These are phyloP conservation scores for Microdon myrmicae DNA, from an alignment of 2,888 invertebrate genomes.

Conservation along the genomic window DNA sequence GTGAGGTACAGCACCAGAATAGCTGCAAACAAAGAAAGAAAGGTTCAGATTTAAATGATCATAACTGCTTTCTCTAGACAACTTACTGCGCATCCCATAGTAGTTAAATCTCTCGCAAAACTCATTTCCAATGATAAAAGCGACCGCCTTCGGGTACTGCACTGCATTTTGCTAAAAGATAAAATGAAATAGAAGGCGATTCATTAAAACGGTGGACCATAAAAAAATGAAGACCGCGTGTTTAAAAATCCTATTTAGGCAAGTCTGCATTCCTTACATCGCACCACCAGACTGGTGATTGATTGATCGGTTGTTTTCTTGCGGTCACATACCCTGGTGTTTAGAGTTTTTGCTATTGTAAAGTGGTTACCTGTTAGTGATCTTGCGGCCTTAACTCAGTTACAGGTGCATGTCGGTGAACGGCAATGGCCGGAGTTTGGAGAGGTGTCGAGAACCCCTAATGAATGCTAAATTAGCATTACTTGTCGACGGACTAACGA, in stretches of 20 bases:
- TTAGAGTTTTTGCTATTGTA: no score
- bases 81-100: conserved; percentile 96
- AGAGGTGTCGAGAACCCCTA: no score
- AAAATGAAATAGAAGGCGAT: conserved; percentile 10
- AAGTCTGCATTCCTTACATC: neutral
- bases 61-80: neutral
- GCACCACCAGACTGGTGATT: neutral
- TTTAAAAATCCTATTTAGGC: neutral
- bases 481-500: no score
- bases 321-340: no score
- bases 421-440: no score
- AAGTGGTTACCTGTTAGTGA: no score
- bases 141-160: conserved; percentile 87
- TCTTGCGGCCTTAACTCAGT: no score
- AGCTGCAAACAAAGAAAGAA: conserved; percentile 72
- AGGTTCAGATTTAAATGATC: neutral
- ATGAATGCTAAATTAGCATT: no score
- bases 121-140: conserved; percentile 95
- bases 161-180: conserved; percentile 55
- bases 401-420: no score
- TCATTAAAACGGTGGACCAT: neutral
- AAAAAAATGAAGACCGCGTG: neutral
- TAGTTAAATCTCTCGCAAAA: conserved; percentile 97
- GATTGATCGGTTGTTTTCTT: no score
- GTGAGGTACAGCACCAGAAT: conserved; percentile 89